Percentiles rank a stretch among this genome's conserved stretches.
phyloP scores from a whole-genome alignment of 2,888 invertebrate genomes.

The Drosophila melanosoma region DNA sequence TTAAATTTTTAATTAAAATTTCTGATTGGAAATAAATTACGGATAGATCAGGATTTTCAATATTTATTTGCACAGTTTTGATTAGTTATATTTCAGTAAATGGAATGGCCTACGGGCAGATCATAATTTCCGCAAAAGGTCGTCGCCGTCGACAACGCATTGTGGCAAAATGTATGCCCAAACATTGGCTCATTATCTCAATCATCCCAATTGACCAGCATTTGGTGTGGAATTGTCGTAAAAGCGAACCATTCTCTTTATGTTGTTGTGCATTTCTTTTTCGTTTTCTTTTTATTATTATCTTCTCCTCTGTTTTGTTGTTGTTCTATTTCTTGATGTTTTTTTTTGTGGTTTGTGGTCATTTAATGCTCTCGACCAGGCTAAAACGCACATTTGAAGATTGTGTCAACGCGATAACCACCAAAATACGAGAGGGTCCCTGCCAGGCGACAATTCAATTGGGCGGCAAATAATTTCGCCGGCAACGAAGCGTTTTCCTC shows the following conservation, averaged over 20 bases:
- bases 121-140: slow-evolving; percentile 77
- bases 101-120: slow-evolving; percentile 37
- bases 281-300: slow-evolving; percentile 32
- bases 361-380: slow-evolving; percentile 66
- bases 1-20: background rate
- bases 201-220: slow-evolving; percentile 73
- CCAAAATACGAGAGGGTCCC: slow-evolving; percentile 26
- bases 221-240: slow-evolving; percentile 75
- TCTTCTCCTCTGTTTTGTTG: slow-evolving; percentile 6
- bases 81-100: slow-evolving; percentile 48
- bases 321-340: slow-evolving; percentile 15
- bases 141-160: slow-evolving; percentile 25
- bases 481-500: background rate
- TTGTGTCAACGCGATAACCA: slow-evolving; percentile 69
- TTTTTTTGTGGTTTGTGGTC: slow-evolving; percentile 43
- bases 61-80: slow-evolving; percentile 25
- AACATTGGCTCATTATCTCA: slow-evolving; percentile 71
- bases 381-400: slow-evolving; percentile 61
- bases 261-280: slow-evolving; percentile 29
- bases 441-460: slow-evolving; percentile 62
- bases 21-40: background rate
- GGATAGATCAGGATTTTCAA: background rate
- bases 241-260: slow-evolving; percentile 55
- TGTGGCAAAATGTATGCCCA: slow-evolving; percentile 51
- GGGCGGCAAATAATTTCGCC: slow-evolving; percentile 43